Evolutionary conservation across 2,113 vertebrate species (phyloP).

Genomic region (Reinhardtius hippoglossoides): DNA sequence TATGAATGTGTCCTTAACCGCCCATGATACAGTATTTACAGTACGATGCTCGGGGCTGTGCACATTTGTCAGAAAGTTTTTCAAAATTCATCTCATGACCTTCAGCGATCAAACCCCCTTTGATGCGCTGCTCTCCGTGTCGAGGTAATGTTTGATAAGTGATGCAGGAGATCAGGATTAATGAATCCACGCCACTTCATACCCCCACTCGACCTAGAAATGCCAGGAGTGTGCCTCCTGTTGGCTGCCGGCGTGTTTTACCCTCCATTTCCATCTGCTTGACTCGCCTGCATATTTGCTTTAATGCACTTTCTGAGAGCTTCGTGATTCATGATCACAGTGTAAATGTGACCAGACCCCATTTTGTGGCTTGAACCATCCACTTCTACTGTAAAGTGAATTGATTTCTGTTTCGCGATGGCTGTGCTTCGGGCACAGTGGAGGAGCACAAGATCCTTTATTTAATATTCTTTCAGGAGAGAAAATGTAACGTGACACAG

Average conservation of each 20-base stretch:
- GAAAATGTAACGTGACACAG: not conserved
- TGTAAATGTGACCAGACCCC: no score
- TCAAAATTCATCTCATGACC: slow-evolving; percentile 18
- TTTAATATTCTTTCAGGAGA: not conserved
- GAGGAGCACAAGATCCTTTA: not conserved
- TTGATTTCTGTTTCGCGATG: no score
- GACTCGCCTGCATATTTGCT: not conserved
- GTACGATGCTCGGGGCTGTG: not conserved
- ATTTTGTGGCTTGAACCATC: no score
- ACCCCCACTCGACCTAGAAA: slow-evolving; percentile 30
- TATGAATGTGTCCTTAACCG: no score
- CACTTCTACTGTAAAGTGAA: no score
- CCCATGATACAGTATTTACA: no score
- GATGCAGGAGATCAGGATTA: slow-evolving; percentile 38
- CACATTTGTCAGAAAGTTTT: slow-evolving; percentile 5
- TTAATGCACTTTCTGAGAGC: no score
- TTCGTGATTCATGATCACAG: not conserved
- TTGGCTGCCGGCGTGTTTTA: not conserved
- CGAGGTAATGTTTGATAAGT: not conserved
- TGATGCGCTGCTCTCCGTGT: not conserved
- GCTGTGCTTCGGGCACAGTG: no score
- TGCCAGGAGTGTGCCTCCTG: not conserved
- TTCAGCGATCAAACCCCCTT: slow-evolving; percentile 7
- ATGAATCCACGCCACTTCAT: slow-evolving; percentile 14
- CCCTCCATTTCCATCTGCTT: slow-evolving; percentile 18